Evolutionary conservation across 2,113 vertebrate genomes (phyloP).

Genomic region (Albula goreensis): DNA sequence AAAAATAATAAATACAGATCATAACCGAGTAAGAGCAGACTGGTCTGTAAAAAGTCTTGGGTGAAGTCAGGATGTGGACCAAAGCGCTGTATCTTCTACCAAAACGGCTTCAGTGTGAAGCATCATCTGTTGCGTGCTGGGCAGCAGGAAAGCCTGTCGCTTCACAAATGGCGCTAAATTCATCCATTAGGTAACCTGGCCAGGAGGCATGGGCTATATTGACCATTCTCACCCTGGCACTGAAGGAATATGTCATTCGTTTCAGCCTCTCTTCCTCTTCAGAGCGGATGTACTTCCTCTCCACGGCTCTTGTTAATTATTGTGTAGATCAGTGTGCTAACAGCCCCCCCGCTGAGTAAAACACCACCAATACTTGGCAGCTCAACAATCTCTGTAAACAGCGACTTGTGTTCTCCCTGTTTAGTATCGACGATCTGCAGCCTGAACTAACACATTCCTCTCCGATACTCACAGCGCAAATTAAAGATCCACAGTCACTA

Average conservation of each 20-base stretch:
- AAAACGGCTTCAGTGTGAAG: background rate
- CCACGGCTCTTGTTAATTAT: constrained; percentile 20
- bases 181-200: background rate
- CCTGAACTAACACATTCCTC: constrained; percentile 29
- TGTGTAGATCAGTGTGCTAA: background rate
- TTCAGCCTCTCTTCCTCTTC: constrained; percentile 6
- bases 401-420: constrained; percentile 26
- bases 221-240: constrained; percentile 14
- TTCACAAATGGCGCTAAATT: background rate
- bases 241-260: constrained; percentile 10
- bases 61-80: no score
- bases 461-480: background rate
- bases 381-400: constrained; percentile 37
- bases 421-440: constrained; percentile 9
- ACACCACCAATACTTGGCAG: constrained; percentile 28
- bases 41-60: no score
- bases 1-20: no score
- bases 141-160: background rate
- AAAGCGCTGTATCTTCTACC: no score
- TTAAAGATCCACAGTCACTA: constrained; percentile 19
- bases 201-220: constrained; percentile 11
- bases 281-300: constrained; percentile 16
- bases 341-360: constrained; percentile 15
- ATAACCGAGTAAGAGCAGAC: no score
- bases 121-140: background rate